A percentile compares a stretch with the other conserved stretches of the same genome.
phyloP scores from a whole-genome alignment of 35 echinoderm and acorn worm genomes.

The Heliocidaris tuberculata region DNA sequence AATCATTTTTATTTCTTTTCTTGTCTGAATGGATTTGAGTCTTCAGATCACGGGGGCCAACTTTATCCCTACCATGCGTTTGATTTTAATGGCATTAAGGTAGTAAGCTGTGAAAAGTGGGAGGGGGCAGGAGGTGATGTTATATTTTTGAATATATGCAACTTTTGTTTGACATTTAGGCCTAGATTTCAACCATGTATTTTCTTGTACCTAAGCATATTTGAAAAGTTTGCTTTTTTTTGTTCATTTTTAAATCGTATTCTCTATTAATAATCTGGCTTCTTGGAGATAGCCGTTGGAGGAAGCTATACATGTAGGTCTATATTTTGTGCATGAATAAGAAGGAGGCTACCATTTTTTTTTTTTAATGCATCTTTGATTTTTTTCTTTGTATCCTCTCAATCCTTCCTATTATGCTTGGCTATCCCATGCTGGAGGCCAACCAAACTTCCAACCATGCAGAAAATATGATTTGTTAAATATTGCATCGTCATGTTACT shows the following conservation, averaged over 20 bases:
- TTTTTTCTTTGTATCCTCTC: background rate
- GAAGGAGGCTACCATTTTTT: background rate
- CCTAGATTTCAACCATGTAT: background rate
- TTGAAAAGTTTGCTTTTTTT: no score
- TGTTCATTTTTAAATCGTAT: no score
- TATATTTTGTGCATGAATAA: no score
- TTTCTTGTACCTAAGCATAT: no score
- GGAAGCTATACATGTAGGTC: no score
- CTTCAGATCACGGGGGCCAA: background rate
- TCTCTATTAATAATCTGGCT: no score
- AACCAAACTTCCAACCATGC: constrained; percentile 1
- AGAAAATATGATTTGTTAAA: constrained; percentile 14
- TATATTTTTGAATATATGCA: background rate
- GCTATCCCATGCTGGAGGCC: background rate
- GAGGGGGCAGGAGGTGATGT: background rate
- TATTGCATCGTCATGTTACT: constrained; percentile 2
- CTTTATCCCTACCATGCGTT: background rate
- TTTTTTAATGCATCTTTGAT: background rate
- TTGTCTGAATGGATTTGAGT: background rate
- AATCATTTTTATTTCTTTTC: background rate
- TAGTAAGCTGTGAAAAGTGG: background rate
- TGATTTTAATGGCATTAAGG: background rate
- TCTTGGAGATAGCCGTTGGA: no score
- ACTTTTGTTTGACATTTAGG: background rate
- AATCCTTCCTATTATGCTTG: background rate